These are phyloP conservation scores for Acrossocheilus fasciatus DNA, from an alignment of 2,797 vertebrate genomes.

Conservation along the genomic window DNA sequence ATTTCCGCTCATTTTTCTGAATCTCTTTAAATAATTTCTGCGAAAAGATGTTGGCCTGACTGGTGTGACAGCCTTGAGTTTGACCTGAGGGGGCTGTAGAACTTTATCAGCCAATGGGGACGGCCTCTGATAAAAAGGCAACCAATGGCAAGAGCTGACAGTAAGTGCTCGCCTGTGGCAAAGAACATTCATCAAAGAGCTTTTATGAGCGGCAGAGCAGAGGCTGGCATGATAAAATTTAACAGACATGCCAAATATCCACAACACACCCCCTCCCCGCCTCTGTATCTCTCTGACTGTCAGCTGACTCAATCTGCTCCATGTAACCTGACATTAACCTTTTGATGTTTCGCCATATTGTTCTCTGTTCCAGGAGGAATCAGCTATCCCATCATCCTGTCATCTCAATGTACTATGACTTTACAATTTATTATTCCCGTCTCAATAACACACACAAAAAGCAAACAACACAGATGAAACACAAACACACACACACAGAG, in stretches of 20 bases:
- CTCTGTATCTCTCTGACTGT: slow-evolving; percentile 29
- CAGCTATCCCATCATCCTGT: slow-evolving; percentile 42
- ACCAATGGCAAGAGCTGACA: slow-evolving; percentile 49
- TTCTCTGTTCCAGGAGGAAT: slow-evolving; percentile 49
- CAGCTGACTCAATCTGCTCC: slow-evolving; percentile 47
- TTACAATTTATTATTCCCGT: slow-evolving; percentile 41
- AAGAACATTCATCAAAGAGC: slow-evolving; percentile 65
- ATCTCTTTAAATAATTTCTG: slow-evolving; percentile 15
- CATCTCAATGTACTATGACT: slow-evolving; percentile 51
- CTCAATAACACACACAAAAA: slow-evolving; percentile 44
- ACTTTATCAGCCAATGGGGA: slow-evolving; percentile 40
- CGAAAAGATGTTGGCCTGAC: slow-evolving; percentile 17
- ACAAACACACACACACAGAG: slow-evolving; percentile 6
- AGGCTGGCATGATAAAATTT: slow-evolving; percentile 54
- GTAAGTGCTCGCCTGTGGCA: slow-evolving; percentile 36
- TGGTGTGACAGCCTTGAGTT: slow-evolving; percentile 22
- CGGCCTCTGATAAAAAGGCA: slow-evolving; percentile 20
- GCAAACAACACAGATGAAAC: slow-evolving; percentile 43
- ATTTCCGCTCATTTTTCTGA: not conserved
- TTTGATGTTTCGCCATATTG: slow-evolving; percentile 55
- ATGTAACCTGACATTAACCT: slow-evolving; percentile 57
- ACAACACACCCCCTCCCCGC: not conserved
- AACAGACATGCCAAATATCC: slow-evolving; percentile 45
- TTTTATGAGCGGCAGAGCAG: slow-evolving; percentile 54
- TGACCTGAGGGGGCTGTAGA: slow-evolving; percentile 32